Conservation (phyloP, 2,797 vertebrate genomes). For the Choloepus didactylus region DNA sequence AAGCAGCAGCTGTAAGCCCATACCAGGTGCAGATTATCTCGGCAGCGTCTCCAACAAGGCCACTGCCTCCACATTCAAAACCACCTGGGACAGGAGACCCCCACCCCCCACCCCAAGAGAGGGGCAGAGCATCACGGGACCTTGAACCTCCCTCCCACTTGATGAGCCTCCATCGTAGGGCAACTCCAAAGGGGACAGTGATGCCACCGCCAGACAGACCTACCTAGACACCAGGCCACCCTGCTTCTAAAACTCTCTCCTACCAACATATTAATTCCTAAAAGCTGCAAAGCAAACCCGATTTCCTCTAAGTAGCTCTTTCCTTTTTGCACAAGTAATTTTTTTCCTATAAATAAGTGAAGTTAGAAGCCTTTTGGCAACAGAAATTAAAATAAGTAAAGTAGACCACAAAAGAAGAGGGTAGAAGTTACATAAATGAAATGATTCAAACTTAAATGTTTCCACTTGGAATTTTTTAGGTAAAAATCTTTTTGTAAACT, state of each 20-base stretch:
- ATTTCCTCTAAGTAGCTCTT: background rate
- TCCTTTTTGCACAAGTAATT: background rate
- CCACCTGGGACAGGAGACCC: background rate
- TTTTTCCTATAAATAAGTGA: background rate
- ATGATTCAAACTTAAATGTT: background rate
- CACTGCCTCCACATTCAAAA: background rate
- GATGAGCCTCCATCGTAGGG: accelerated
- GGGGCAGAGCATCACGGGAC: background rate
- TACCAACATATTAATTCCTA: background rate
- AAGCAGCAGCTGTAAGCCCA: background rate
- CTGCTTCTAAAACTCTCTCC: background rate
- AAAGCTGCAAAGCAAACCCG: background rate
- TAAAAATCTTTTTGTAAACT: background rate
- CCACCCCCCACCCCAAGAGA: accelerated
- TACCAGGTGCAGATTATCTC: accelerated
- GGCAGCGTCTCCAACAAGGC: background rate
- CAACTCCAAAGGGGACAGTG: accelerated
- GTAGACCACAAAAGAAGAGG: background rate
- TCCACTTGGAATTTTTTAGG: background rate
- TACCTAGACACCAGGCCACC: background rate
- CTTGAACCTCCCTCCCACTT: background rate
- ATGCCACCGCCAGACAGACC: background rate
- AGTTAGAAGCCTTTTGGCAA: background rate
- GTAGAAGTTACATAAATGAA: background rate
- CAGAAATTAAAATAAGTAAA: background rate